Evolutionary conservation across 2,797 vertebrate genomes (phyloP).

Genomic region (Pteronotus mesoamericanus): DNA sequence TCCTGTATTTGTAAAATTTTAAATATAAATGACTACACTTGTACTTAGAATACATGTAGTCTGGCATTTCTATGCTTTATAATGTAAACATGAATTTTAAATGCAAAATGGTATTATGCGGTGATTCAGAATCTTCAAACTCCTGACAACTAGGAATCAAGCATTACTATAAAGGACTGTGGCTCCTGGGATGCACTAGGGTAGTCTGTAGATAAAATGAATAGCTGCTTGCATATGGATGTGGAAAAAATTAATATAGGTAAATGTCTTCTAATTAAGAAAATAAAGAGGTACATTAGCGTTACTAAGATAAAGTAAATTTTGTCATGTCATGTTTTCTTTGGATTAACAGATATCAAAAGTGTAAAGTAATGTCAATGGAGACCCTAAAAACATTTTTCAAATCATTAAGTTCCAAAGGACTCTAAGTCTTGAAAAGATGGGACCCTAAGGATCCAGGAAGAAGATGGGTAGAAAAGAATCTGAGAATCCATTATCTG

Average conservation of each 20-base stretch:
- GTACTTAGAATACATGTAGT: neutral
- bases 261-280: slow-evolving; percentile 14
- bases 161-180: neutral
- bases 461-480: neutral
- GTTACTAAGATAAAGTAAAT: neutral
- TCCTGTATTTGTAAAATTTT: neutral
- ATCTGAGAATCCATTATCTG: neutral
- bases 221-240: neutral
- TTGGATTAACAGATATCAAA: neutral
- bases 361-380: neutral
- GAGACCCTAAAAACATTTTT: neutral
- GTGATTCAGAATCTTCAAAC: neutral
- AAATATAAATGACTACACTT: neutral
- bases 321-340: neutral
- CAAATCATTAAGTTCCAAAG: neutral
- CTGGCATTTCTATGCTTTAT: neutral
- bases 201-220: neutral
- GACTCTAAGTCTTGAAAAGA: neutral
- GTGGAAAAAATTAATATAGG: neutral
- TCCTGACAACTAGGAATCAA: neutral
- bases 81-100: slow-evolving; percentile 41
- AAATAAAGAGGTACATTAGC: neutral
- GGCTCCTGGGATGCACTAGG: neutral
- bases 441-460: neutral
- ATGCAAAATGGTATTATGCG: neutral